Base-by-base conservation (phyloP, 1,140 invertebrate species). In the Drosophila auraria region DNA sequence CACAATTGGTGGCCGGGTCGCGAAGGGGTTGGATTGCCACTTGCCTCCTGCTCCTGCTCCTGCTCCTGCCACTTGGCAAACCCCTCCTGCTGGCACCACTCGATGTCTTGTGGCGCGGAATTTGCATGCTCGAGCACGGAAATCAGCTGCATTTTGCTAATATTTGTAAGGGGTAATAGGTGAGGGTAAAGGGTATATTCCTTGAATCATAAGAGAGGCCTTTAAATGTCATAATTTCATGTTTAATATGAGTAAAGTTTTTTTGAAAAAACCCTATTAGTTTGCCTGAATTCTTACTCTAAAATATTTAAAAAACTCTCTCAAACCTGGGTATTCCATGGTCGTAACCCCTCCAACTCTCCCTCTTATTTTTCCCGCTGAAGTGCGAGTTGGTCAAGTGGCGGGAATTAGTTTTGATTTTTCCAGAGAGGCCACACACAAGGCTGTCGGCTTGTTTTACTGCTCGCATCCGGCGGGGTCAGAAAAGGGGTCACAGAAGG, bases 401-500 rank as follows among this genome's bases (percentile, higher is more conserved):
- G 56, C 38, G 57, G 42, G 78, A 80, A 78, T 72, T 79, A 60
- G 68, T 78, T 72, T 79, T 65, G 66, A 79, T 64, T 80, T 80
- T 27, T 42, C 25, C 36, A 25, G 53, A 42, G 53, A 70, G 45
- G 57, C 62, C 47, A 72, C 58, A 80, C 66, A 72, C 53, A 44
- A 36, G 45, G 66, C 79, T 86, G 86, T 83, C 77, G 80, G 83
- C 74, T 86, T 91, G 82, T 90, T 90, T 91, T 91, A 91, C 82
- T 90, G 87, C 71, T 76, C 64, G 74, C 83, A 86, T 91, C 87
- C 87, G 86, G 82, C 65, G 69, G 72, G 12, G 47, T 15, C 45
- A 64, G 38, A 38, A 33, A 27, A 30, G 44, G 53, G 20, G 38
- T 14, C 51, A n/a, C 4, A 3, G 2, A 17, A 25, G 20, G 23